Percentiles rank a stretch among this genome's conserved stretches.
phyloP scores from a whole-genome alignment of 2,888 invertebrate genomes.

The Carterocephalus palaemon region DNA sequence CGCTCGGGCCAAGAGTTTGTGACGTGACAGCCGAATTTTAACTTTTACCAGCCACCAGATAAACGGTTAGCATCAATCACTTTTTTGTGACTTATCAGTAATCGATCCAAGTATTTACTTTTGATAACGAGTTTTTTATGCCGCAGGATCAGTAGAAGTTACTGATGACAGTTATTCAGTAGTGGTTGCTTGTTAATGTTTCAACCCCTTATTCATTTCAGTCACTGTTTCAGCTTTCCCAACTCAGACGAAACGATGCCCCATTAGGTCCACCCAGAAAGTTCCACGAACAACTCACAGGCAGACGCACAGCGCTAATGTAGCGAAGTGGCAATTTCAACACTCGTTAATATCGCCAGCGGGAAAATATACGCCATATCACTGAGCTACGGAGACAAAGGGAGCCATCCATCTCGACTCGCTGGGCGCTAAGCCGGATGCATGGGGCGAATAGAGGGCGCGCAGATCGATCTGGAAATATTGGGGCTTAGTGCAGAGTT shows the following conservation, averaged over 20 bases:
- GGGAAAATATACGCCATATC: constrained; percentile 6
- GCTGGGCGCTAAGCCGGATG: background rate
- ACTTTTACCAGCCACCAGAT: background rate
- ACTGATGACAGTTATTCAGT: too few species aligned
- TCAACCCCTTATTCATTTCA: too few species aligned
- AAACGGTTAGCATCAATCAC: background rate
- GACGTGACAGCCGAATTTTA: constrained; percentile 4
- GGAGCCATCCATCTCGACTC: background rate
- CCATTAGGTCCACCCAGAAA: constrained; percentile 1
- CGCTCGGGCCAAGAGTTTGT: constrained; percentile 3
- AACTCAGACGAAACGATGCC: constrained; percentile 7
- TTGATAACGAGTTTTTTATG: too few species aligned
- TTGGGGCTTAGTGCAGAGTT: too few species aligned
- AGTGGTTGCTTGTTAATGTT: too few species aligned
- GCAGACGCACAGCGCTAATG: background rate
- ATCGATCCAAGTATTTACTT: too few species aligned
- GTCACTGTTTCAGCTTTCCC: too few species aligned
- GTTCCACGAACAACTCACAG: constrained; percentile 1
- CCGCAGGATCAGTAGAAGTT: too few species aligned
- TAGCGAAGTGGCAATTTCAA: background rate
- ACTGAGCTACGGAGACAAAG: background rate
- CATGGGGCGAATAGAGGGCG: background rate
- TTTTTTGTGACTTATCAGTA: too few species aligned
- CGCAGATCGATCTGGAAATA: background rate
- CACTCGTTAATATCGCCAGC: constrained; percentile 5